Percentiles rank a stretch among this genome's conserved stretches.
These are phyloP conservation scores for Oxyruncus cristatus DNA, from an alignment of 2,113 vertebrate species.

Conservation along the genomic window DNA sequence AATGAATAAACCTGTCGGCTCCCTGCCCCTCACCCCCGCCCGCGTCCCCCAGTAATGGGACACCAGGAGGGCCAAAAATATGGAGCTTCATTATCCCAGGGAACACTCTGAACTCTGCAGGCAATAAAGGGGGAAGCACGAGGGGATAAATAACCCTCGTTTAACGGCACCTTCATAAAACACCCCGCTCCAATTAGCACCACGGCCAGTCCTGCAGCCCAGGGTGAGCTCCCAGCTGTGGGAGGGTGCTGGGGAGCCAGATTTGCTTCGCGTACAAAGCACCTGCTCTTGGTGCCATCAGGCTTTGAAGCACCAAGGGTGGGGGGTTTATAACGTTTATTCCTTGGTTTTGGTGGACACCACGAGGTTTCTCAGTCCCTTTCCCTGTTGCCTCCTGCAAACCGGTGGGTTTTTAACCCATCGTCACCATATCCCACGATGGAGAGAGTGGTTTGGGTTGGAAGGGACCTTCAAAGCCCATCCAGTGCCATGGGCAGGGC, in stretches of 20 bases:
- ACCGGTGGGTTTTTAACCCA: not conserved
- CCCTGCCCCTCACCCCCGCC: not conserved
- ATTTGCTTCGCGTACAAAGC: rapidly evolving
- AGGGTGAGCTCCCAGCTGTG: no score
- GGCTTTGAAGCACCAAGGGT: not conserved
- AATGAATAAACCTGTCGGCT: slow-evolving; percentile 39
- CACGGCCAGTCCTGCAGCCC: not conserved
- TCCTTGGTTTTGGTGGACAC: not conserved
- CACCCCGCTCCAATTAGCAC: not conserved
- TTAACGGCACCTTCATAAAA: not conserved
- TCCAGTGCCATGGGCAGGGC: not conserved
- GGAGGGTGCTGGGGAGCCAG: rapidly evolving
- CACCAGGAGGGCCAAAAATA: not conserved
- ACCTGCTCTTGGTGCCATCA: not conserved
- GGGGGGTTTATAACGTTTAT: not conserved
- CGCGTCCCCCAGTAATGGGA: not conserved
- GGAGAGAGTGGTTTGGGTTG: not conserved
- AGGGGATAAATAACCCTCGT: not conserved
- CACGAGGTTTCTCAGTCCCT: not conserved
- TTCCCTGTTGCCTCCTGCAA: not conserved
- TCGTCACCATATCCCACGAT: no score
- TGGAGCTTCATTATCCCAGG: not conserved
- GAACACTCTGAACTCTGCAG: not conserved
- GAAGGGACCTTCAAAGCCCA: not conserved
- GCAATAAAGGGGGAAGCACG: not conserved